A percentile compares a stretch with the other conserved stretches of the same genome.
Conservation (phyloP, 2,113 vertebrate genomes). For the Leptosomus discolor region DNA sequence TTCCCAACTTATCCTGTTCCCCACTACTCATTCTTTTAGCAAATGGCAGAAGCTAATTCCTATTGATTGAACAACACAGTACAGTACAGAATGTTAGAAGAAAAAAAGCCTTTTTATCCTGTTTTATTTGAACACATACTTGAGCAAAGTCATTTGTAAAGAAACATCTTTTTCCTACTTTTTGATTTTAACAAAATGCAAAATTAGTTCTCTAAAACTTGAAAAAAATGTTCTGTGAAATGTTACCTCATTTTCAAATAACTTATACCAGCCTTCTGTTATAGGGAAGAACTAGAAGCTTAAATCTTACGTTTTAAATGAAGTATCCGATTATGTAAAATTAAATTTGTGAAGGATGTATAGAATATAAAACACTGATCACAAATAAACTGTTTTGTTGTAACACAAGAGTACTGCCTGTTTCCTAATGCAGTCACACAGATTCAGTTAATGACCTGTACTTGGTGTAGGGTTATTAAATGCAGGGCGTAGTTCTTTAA, state of each 20-base stretch:
- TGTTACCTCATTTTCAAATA: constrained; percentile 96
- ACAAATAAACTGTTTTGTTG: constrained; percentile 94
- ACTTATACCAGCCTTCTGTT: constrained; percentile 87
- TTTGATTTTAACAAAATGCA: constrained; percentile 87
- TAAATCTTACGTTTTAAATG: constrained; percentile 80
- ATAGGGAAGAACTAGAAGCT: constrained; percentile 81
- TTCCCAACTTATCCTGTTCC: constrained; percentile 95
- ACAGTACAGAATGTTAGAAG: constrained; percentile 85
- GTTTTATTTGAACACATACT: constrained; percentile 85
- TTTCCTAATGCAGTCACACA: constrained; percentile 76
- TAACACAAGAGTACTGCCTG: constrained; percentile 83
- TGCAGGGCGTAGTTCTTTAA: constrained; percentile 71
- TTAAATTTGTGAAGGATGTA: constrained; percentile 93
- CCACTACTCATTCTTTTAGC: constrained; percentile 99
- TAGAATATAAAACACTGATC: constrained; percentile 88
- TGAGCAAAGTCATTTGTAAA: constrained; percentile 88
- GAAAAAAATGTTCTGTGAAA: constrained; percentile 99
- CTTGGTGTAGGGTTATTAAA: constrained; percentile 71
- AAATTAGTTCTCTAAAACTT: constrained; percentile 95
- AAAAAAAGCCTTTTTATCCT: constrained; percentile 79
- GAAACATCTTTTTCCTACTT: constrained; percentile 85
- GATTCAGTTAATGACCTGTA: constrained; percentile 66
- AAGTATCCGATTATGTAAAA: constrained; percentile 86
- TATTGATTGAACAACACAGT: constrained; percentile 77
- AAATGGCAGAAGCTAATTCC: constrained; percentile 81